Evolutionary conservation across 2,888 invertebrate species (phyloP).

Genomic region (Octodonta nipae): DNA sequence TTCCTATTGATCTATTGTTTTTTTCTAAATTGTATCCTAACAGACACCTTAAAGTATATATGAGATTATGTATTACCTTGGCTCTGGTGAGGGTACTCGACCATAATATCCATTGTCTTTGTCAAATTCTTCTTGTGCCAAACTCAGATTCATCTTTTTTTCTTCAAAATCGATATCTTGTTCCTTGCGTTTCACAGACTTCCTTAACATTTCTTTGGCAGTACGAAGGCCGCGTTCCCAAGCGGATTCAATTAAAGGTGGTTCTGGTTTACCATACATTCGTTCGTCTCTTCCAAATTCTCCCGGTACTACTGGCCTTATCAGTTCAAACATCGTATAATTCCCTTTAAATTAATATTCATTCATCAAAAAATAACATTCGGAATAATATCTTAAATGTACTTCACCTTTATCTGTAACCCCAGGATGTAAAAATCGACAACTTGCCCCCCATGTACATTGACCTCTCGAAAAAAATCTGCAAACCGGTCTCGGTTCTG

Average conservation of each 20-base stretch:
- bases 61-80: no score
- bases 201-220: constrained; percentile 86
- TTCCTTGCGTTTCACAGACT: constrained; percentile 85
- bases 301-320: constrained; percentile 60
- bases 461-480: constrained; percentile 86
- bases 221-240: constrained; percentile 92
- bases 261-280: constrained; percentile 30
- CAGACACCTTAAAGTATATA: no score
- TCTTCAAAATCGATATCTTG: constrained; percentile 92
- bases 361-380: no score
- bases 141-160: constrained; percentile 80
- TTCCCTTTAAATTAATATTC: no score
- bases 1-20: no score
- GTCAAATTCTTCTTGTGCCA: constrained; percentile 62
- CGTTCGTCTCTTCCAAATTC: constrained; percentile 37
- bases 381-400: no score
- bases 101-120: constrained; percentile 51
- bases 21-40: no score
- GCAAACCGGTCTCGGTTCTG: constrained; percentile 78
- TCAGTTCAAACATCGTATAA: constrained; percentile 86
- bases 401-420: constrained; percentile 85
- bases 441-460: constrained; percentile 93
- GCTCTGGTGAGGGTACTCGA: constrained; percentile 32
- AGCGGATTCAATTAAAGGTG: constrained; percentile 73
- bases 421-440: constrained; percentile 90